Percentiles rank a stretch among this genome's conserved stretches.
Conservation (phyloP, 2,888 invertebrate genomes). For the Drosophila ochracea region DNA sequence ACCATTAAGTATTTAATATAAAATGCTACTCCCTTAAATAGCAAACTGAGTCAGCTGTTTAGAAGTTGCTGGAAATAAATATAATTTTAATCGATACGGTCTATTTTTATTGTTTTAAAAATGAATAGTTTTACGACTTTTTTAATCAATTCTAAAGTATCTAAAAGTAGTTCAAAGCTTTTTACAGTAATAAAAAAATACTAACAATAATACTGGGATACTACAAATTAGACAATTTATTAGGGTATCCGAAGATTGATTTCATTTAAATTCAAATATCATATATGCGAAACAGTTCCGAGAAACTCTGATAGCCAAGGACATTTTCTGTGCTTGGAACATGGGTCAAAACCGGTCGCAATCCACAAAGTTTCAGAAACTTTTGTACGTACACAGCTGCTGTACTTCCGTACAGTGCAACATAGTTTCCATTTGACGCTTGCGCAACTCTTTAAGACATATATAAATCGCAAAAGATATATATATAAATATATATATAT, state of each 20-base stretch:
- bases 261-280: slow-evolving; percentile 2
- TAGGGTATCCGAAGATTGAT: slow-evolving; percentile 5
- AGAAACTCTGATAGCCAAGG: slow-evolving; percentile 60
- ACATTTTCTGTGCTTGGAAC: slow-evolving; percentile 40
- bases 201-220: background rate
- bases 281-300: slow-evolving; percentile 41
- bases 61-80: background rate
- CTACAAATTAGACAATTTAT: background rate
- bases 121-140: background rate
- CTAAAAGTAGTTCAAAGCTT: background rate
- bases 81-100: background rate
- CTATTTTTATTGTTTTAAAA: background rate
- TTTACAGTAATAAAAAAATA: background rate
- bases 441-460: slow-evolving; percentile 51
- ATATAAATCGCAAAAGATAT: background rate
- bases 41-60: background rate
- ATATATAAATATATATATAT: background rate
- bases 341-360: slow-evolving; percentile 57
- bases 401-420: slow-evolving; percentile 63
- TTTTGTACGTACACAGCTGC: slow-evolving; percentile 43
- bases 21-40: background rate
- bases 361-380: slow-evolving; percentile 11
- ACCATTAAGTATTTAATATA: slow-evolving; percentile 5
- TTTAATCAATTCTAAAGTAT: background rate
- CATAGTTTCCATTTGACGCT: slow-evolving; percentile 29